Evolutionary conservation across 1,140 invertebrate genomes (phyloP), one percentile per base, ranked within the genome.

Genomic region (Atta cephalotes): DNA sequence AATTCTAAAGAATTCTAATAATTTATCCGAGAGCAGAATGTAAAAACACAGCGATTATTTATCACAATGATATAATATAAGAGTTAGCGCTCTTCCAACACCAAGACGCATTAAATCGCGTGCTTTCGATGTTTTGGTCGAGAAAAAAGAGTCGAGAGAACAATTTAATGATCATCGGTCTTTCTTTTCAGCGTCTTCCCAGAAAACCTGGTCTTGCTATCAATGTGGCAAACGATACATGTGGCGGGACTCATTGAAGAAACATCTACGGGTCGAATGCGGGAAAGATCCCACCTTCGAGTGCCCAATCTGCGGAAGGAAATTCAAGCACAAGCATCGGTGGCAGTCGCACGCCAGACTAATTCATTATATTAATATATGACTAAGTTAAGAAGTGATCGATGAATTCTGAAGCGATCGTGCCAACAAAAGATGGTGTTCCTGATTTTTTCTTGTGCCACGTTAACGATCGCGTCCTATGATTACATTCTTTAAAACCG

Each of bases 251-350:
- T 95, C 95, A 2, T 91, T 96, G 45, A 94, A 93, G 72, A 94
- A 95, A 81, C 96, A 96, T 81, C 92, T 95, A 21, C 94, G 95
- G 6, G 94, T 96, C 66, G 96, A 96, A 74, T 96, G 96, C 88
- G 95, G 96, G 21, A 96, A 96, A 85, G 95, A 95, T 70, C 96
- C 96, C 9, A 94, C 94, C 0, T 96, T 96, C 87, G 88, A 94
- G 39, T 96, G 96, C 85, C 94, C 94, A 0, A 94, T 95, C 53
- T 96, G 96, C 87, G 93, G 95, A 56, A 95, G 95, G 76, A 94
- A 94, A 58, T 96, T 96, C 92, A 95, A 95, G 63, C 95, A 96
- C 88, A 96, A 96, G 89, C 95, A 96, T 72, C 93, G 95, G 4
- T 93, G 94, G 89, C 90, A 93, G 49, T 95, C 94, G 56, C 95